Percentiles rank a stretch among this genome's conserved stretches.
Evolutionary conservation across 2,888 invertebrate species (phyloP).

Genomic region (Lochmaea crataegi): DNA sequence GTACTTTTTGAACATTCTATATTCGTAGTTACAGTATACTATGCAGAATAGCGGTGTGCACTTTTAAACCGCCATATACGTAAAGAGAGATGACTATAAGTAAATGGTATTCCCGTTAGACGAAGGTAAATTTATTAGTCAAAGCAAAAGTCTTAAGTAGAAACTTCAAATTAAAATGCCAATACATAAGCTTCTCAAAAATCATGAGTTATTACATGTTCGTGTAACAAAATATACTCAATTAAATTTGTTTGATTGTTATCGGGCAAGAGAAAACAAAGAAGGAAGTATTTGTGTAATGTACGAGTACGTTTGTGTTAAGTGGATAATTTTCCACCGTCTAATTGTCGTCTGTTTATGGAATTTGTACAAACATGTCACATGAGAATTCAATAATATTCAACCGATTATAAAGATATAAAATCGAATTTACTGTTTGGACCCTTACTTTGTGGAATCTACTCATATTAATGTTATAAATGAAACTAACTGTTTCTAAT

Average conservation of each 20-base stretch:
- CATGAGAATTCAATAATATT: not conserved
- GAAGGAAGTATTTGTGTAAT: slow-evolving; percentile 32
- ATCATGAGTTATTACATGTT: slow-evolving; percentile 41
- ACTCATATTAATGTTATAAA: too few species aligned
- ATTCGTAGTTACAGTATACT: slow-evolving; percentile 39
- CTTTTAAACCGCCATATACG: slow-evolving; percentile 54
- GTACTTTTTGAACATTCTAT: slow-evolving; percentile 13
- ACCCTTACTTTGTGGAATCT: too few species aligned
- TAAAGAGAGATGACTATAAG: slow-evolving; percentile 54
- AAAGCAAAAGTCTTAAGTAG: slow-evolving; percentile 50
- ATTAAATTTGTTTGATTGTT: slow-evolving; percentile 43
- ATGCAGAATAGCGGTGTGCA: slow-evolving; percentile 51
- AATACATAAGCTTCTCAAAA: slow-evolving; percentile 40
- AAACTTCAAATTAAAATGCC: slow-evolving; percentile 53
- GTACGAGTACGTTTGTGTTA: not conserved
- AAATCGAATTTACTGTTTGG: too few species aligned
- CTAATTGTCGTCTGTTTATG: not conserved
- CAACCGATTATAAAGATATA: not conserved
- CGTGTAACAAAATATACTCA: slow-evolving; percentile 42
- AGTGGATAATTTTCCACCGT: not conserved
- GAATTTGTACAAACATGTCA: not conserved
- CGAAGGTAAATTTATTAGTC: slow-evolving; percentile 55
- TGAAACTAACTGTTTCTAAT: too few species aligned
- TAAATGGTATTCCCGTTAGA: slow-evolving; percentile 55
- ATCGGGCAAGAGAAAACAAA: slow-evolving; percentile 39